Conservation (phyloP, 92 coral and sea anemone genomes). For the Parazoanthus atlanticus region DNA sequence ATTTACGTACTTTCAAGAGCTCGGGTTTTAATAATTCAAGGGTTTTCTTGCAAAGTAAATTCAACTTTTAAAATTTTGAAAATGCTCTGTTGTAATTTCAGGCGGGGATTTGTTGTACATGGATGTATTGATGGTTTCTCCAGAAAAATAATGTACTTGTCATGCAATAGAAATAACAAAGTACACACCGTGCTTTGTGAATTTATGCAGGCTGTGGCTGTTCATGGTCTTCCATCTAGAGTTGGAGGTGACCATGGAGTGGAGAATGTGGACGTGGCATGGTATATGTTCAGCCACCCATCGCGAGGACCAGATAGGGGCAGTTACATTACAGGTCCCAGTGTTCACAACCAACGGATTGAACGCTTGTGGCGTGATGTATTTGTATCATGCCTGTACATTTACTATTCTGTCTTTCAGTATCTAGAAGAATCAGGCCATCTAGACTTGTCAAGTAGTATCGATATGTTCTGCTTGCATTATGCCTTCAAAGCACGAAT, state of each 20-base stretch:
- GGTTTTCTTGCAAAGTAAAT: no score
- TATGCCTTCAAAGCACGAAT: no score
- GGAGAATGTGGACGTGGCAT: constrained; percentile 58
- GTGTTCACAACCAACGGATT: constrained; percentile 25
- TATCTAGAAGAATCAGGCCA: no score
- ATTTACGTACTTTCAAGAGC: no score
- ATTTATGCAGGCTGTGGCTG: constrained; percentile 50
- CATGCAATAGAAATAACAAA: constrained; percentile 56
- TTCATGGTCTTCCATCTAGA: constrained; percentile 52
- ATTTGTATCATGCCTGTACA: no score
- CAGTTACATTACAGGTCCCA: constrained; percentile 57
- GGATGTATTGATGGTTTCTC: constrained; percentile 56
- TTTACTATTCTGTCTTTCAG: no score
- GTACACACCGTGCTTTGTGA: constrained; percentile 48
- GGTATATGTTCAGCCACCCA: constrained; percentile 57
- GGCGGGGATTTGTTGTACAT: constrained; percentile 55
- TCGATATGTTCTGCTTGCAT: no score
- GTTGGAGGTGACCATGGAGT: constrained; percentile 59
- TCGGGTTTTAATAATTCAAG: no score
- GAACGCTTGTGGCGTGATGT: background rate
- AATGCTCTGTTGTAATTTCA: constrained; percentile 26
- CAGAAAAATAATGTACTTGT: constrained; percentile 53
- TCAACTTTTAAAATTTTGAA: background rate
- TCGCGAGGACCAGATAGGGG: constrained; percentile 58
- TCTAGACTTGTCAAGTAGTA: no score